A percentile compares a stretch with the other conserved stretches of the same genome.
Evolutionary conservation across 2,797 vertebrate species (phyloP).

Genomic region (Amniataba percoides): DNA sequence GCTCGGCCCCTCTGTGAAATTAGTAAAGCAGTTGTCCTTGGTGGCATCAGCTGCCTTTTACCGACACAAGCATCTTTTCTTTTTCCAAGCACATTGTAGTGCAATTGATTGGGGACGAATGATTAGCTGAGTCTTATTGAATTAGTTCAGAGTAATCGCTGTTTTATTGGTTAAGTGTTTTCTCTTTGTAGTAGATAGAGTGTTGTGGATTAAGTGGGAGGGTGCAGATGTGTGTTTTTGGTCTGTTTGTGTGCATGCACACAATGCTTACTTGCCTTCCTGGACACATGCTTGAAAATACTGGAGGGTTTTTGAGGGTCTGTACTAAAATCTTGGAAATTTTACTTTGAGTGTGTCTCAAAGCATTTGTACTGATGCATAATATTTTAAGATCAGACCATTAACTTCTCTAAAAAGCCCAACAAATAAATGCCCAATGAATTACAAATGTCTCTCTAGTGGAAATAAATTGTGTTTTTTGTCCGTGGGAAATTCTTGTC

Average conservation of each 20-base stretch:
- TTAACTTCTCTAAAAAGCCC: constrained; percentile 22
- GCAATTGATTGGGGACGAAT: constrained; percentile 54
- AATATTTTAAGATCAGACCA: constrained; percentile 25
- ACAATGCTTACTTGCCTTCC: neutral
- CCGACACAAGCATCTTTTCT: neutral
- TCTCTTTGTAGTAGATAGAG: constrained; percentile 57
- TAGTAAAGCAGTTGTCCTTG: constrained; percentile 61
- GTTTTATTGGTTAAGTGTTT: constrained; percentile 64
- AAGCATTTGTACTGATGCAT: constrained; percentile 1
- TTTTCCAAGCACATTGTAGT: neutral
- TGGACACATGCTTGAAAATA: neutral
- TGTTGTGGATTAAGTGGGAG: constrained; percentile 49
- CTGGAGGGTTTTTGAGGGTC: constrained; percentile 7
- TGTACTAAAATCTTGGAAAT: neutral
- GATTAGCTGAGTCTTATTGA: constrained; percentile 61
- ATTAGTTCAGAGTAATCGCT: constrained; percentile 59
- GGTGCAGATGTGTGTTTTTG: neutral
- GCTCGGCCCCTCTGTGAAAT: constrained; percentile 34
- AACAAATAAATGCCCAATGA: too few species aligned
- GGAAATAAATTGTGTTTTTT: neutral
- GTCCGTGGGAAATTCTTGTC: neutral
- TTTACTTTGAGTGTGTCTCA: constrained; percentile 13
- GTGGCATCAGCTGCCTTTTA: constrained; percentile 51
- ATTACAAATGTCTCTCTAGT: neutral
- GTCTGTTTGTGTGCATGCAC: constrained; percentile 17